Evolutionary conservation across 1,140 invertebrate genomes (phyloP).

Genomic region (Samia ricini): DNA sequence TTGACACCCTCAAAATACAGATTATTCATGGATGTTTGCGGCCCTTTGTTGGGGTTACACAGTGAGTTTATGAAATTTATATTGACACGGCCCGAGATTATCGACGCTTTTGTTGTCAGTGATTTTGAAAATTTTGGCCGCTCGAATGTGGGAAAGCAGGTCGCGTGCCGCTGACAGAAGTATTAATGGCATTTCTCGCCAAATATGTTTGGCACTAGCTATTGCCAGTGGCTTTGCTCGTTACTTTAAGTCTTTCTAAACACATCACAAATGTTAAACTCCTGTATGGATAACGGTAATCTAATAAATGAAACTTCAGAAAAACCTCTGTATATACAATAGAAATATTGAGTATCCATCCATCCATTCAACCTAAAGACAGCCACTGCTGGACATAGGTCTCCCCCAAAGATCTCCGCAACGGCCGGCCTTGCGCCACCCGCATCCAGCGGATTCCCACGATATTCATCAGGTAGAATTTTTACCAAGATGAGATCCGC

Average conservation of each 20-base stretch:
- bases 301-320: too few species aligned
- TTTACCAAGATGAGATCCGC: too few species aligned
- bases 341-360: too few species aligned
- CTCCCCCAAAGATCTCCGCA: too few species aligned
- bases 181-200: constrained; percentile 55
- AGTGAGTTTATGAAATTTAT: constrained; percentile 74
- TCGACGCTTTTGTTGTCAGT: constrained; percentile 66
- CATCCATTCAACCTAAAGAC: too few species aligned
- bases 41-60: constrained; percentile 63
- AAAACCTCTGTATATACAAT: too few species aligned
- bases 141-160: constrained; percentile 72
- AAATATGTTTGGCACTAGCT: neutral
- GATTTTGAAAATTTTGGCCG: constrained; percentile 44
- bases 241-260: neutral
- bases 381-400: too few species aligned
- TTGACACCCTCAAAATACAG: constrained; percentile 74
- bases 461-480: too few species aligned
- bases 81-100: constrained; percentile 72
- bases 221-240: neutral
- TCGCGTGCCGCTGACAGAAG: constrained; percentile 76
- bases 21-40: constrained; percentile 75
- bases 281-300: too few species aligned
- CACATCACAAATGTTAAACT: too few species aligned
- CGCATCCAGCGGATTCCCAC: too few species aligned
- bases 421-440: too few species aligned